phyloP scores from a whole-genome alignment of 1,140 invertebrate genomes.

The Drosophila sturtevanti region DNA sequence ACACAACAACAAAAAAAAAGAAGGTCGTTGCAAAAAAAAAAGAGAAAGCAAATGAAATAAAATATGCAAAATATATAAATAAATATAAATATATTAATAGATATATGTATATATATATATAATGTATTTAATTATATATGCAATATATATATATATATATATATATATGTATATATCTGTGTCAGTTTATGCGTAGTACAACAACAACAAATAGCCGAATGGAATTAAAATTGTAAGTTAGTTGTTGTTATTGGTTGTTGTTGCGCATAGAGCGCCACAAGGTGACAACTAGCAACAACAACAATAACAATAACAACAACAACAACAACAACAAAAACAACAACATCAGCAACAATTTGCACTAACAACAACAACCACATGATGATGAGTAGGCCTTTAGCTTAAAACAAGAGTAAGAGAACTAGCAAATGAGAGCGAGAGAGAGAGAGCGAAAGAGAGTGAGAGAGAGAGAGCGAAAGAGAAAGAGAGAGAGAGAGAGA shows the following conservation, averaged over 20 bases:
- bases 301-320: slow-evolving; percentile 24
- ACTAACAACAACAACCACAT: slow-evolving; percentile 21
- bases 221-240: slow-evolving; percentile 47
- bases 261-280: slow-evolving; percentile 42
- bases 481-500: background rate
- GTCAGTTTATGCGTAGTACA: background rate
- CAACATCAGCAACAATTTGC: slow-evolving; percentile 12
- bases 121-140: background rate
- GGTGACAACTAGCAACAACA: slow-evolving; percentile 57
- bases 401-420: background rate
- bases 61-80: slow-evolving; percentile 77
- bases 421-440: slow-evolving; percentile 1
- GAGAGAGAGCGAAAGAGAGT: background rate
- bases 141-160: background rate
- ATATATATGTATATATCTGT: slow-evolving; percentile 8
- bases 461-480: background rate
- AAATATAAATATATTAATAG: background rate
- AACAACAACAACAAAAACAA: slow-evolving; percentile 2
- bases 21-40: slow-evolving; percentile 25
- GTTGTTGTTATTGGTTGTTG: slow-evolving; percentile 78
- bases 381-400: slow-evolving; percentile 8
- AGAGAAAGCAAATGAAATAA: slow-evolving; percentile 71
- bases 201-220: background rate
- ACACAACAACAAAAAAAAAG: background rate
- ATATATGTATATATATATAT: background rate